A percentile compares a stretch with the other conserved stretches of the same genome.
Evolutionary conservation across 2,113 vertebrate genomes (phyloP).

Genomic region (Scatophagus argus): DNA sequence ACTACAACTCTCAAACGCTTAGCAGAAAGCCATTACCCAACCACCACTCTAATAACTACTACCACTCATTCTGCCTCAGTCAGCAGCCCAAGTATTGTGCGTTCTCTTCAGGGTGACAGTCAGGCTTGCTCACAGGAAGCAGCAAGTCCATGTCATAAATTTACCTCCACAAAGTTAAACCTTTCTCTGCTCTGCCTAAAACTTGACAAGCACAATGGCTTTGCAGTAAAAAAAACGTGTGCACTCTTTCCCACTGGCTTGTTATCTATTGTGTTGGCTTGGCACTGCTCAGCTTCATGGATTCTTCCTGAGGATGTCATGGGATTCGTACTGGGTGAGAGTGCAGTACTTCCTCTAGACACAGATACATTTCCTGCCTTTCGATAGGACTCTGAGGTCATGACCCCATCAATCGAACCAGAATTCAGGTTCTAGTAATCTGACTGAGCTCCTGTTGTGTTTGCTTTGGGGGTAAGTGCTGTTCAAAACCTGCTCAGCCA

Average conservation of each 20-base stretch:
- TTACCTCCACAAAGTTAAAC: neutral
- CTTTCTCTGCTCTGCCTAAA: neutral
- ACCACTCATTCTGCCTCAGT: slow-evolving; percentile 11
- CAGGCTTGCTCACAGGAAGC: neutral
- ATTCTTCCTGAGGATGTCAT: slow-evolving; percentile 71
- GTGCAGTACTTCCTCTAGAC: slow-evolving; percentile 44
- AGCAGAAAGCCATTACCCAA: slow-evolving; percentile 18
- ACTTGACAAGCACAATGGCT: neutral
- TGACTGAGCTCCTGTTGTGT: slow-evolving; percentile 11
- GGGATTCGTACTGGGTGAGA: slow-evolving; percentile 30
- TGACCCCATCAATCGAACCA: slow-evolving; percentile 7
- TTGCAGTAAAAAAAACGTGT: slow-evolving; percentile 4
- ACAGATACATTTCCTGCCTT: slow-evolving; percentile 57
- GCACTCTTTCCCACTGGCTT: slow-evolving; percentile 31
- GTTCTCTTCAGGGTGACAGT: slow-evolving; percentile 5
- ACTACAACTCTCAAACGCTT: slow-evolving; percentile 15
- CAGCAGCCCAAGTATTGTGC: neutral
- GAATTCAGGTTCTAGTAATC: neutral
- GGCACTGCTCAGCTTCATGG: slow-evolving; percentile 22
- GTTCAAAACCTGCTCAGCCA: slow-evolving; percentile 20
- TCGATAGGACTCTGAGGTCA: slow-evolving; percentile 15
- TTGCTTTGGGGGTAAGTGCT: neutral
- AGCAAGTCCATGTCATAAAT: neutral
- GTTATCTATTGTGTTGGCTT: slow-evolving; percentile 42
- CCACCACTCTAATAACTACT: slow-evolving; percentile 22